Evolutionary conservation across 2,888 invertebrate genomes (phyloP), one percentile per base, ranked within the genome.

Genomic region (Stictocephala bisonia): DNA sequence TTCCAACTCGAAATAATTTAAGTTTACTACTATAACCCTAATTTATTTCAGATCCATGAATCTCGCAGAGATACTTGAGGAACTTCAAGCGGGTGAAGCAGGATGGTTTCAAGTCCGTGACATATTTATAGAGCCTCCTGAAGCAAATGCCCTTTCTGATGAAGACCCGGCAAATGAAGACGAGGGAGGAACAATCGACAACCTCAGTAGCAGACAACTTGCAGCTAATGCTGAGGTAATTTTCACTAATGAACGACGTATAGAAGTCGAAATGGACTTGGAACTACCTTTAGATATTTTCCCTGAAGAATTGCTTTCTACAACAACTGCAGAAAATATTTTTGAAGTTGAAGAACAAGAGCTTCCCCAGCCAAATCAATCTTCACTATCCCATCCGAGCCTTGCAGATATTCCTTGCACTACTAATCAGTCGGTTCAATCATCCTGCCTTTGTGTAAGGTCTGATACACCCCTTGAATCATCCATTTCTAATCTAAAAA

Each of bases 91-190:
- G 24, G 26, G 50, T 27, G 60, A 44, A 26, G 44, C 53, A 26
- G 53, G 48, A 64, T 60, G 41, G 13, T 48, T 71, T 29, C 68
- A 68, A 68, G 56, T 53, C 29, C 31, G 41, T 40, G 60, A 69
- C 24, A 58, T 73, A 41, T 73, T 50, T 27, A 71, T 74, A 44
- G 72, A 44, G 26, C 60, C 56, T 24, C 68, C 68, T 24, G 56
- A 74, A 24, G 66, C 71, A 24, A 56, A 56, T 66, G 50, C 35
- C 22, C 50, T 72, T 24, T 67, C 67, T 53, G 74, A 74, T 48
- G 67, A 74, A 50, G 72, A 74, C 31, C 71, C 74, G 70, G 74
- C 35, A 50, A 60, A 74, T 70, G 71, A 64, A 29, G 56, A 74
- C 27, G 74, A 74, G 58, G 71, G 74, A 53, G 67, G 71, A 22